Base-by-base conservation (phyloP, 37 sponge, comb jelly and placozoan species). In the Bolinopsis microptera region DNA sequence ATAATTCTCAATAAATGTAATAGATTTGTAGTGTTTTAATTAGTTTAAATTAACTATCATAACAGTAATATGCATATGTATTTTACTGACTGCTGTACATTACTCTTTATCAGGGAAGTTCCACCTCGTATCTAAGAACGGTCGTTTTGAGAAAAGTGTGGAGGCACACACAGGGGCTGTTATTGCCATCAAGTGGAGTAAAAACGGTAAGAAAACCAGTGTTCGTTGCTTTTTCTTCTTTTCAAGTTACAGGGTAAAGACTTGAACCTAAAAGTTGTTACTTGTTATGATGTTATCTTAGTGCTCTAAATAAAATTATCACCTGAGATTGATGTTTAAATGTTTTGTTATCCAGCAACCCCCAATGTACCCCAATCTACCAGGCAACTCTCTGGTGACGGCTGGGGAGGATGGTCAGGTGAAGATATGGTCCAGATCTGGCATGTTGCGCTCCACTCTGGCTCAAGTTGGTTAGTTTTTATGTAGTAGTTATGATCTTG, bases 81-180 rank as follows among this genome's bases (percentile, higher is more conserved):
- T n/a, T n/a, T n/a, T n/a, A n/a, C n/a, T n/a, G n/a, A n/a, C n/a
- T n/a, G n/a, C n/a, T n/a, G n/a, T n/a, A n/a, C n/a, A 22, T 75
- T 32, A 21, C 32, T 48, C 13, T 39, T 70, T 70, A n/a, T 77
- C 69, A 97, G 97, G 97, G 38, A 95, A 93, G 39, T 95, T 98
- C 39, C 83, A 95, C 32, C 93, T 97, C 22, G 69, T 98, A 16
- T 96, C 98, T 9, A 93, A 93, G 16, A 69, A 92, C 69, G 98
- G 98, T 38, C 92, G 96, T 39, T 96, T 98, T 67, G 98, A 97
- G 94, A 98, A 96, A 76, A 68, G 95, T 25, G 95, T 95, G 16
- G 98, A 98, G 41, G 97, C 95, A 13, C 98, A 98, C 95, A 96
- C 90, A 74, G 98, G 98, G 93, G 98, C 98, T 38, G 96, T 98